phyloP scores from a whole-genome alignment of 2,888 invertebrate species.

The Dromius quadrimaculatus region DNA sequence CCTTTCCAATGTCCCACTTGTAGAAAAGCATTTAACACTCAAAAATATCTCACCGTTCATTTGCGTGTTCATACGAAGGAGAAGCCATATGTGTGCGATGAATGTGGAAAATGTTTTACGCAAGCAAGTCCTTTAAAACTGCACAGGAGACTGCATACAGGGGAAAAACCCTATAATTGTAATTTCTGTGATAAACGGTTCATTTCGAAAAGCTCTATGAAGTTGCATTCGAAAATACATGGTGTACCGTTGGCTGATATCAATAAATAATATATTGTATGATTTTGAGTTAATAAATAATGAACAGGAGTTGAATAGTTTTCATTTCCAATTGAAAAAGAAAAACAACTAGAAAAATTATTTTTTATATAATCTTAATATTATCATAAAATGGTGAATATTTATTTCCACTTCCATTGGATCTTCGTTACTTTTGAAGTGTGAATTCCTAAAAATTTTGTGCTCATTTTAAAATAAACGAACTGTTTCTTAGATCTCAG shows the following conservation, averaged over 20 bases:
- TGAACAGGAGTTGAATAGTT: too few relatives aligned
- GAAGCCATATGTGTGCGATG: conserved; percentile 1
- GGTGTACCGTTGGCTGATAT: conserved; percentile 40
- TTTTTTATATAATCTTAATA: too few relatives aligned
- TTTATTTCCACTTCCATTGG: too few relatives aligned
- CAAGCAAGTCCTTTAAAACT: conserved; percentile 4
- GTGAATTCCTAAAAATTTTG: too few relatives aligned
- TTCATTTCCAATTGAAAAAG: too few relatives aligned
- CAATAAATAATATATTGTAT: conserved; percentile 56
- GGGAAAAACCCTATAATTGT: conserved; percentile 4
- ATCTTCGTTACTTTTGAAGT: too few relatives aligned
- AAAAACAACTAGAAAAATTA: too few relatives aligned
- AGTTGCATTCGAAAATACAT: conserved; percentile 67
- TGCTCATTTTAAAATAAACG: too few relatives aligned
- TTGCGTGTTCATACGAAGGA: conserved; percentile 19
- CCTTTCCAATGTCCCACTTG: conserved; percentile 57
- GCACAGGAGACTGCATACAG: neutral
- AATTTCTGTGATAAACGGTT: conserved; percentile 55
- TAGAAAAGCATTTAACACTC: conserved; percentile 53
- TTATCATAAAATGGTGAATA: too few relatives aligned
- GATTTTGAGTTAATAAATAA: too few relatives aligned
- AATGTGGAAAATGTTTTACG: conserved; percentile 23
- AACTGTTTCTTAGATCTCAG: too few relatives aligned
- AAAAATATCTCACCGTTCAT: conserved; percentile 42
- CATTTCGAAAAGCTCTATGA: conserved; percentile 68